A percentile compares a stretch with the other conserved stretches of the same genome.
Conservation (phyloP, 2,797 vertebrate genomes). For the Sorex maritimensis region DNA sequence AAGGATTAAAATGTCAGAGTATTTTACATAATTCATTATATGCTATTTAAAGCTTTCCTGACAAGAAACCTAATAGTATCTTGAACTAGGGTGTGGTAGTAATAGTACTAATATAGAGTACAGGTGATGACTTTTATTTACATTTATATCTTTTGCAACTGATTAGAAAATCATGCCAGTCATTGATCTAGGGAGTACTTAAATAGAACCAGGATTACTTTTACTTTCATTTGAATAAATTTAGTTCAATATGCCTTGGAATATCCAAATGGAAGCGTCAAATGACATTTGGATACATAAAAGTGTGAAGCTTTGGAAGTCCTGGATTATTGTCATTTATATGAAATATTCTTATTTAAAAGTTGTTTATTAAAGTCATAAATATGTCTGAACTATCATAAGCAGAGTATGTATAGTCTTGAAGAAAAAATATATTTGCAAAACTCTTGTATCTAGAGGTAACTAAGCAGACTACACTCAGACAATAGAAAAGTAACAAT, state of each 20-base stretch:
- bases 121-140: background rate
- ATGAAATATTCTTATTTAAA: background rate
- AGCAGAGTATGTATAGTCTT: background rate
- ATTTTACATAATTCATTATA: background rate
- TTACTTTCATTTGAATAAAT: constrained; percentile 57
- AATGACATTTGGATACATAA: constrained; percentile 34
- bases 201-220: constrained; percentile 23
- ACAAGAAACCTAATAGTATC: background rate
- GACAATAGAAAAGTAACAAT: background rate
- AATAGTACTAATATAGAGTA: background rate
- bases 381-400: background rate
- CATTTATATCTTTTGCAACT: background rate
- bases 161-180: background rate
- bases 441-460: background rate
- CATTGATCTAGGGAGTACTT: background rate
- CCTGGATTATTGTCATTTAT: background rate
- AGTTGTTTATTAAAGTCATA: constrained; percentile 4
- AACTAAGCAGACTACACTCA: background rate
- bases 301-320: background rate
- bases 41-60: background rate
- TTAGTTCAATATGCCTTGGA: constrained; percentile 38
- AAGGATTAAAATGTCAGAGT: background rate
- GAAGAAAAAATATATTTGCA: constrained; percentile 37
- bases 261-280: constrained; percentile 24
- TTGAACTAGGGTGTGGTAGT: background rate